Percentiles rank a stretch among this genome's conserved stretches.
Evolutionary conservation across 2,888 invertebrate genomes (phyloP).

Genomic region (Abrostola triplasia): DNA sequence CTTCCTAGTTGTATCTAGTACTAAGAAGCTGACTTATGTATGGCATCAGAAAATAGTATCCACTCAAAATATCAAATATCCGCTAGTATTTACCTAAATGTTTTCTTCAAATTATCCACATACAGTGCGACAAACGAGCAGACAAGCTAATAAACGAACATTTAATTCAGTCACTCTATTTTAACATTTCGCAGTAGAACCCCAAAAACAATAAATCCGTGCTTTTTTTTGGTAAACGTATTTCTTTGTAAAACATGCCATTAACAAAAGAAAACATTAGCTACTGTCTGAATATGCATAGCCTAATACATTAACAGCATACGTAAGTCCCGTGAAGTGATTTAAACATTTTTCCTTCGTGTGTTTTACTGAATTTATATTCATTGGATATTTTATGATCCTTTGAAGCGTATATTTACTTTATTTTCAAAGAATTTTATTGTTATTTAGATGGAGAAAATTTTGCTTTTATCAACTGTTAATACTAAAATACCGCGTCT

Average conservation of each 20-base stretch:
- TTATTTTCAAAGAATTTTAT: constrained; percentile 47
- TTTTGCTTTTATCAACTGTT: background rate
- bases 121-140: background rate
- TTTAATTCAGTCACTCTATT: background rate
- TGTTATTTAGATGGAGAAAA: constrained; percentile 13
- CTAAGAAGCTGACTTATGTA: too few relatives aligned
- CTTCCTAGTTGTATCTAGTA: too few relatives aligned
- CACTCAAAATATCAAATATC: too few relatives aligned
- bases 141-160: background rate
- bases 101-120: background rate
- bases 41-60: too few relatives aligned
- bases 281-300: constrained; percentile 39
- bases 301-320: constrained; percentile 44
- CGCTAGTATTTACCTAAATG: too few relatives aligned
- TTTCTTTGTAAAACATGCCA: constrained; percentile 23
- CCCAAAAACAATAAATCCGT: constrained; percentile 10
- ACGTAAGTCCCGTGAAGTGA: constrained; percentile 51
- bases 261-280: constrained; percentile 26
- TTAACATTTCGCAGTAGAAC: background rate
- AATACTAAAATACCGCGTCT: constrained; percentile 2
- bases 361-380: constrained; percentile 66
- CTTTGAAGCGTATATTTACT: constrained; percentile 56
- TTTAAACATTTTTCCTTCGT: constrained; percentile 57
- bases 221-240: constrained; percentile 5
- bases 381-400: constrained; percentile 72